phyloP scores from a whole-genome alignment of 2,797 vertebrate genomes.

The Sebastes flavidus region DNA sequence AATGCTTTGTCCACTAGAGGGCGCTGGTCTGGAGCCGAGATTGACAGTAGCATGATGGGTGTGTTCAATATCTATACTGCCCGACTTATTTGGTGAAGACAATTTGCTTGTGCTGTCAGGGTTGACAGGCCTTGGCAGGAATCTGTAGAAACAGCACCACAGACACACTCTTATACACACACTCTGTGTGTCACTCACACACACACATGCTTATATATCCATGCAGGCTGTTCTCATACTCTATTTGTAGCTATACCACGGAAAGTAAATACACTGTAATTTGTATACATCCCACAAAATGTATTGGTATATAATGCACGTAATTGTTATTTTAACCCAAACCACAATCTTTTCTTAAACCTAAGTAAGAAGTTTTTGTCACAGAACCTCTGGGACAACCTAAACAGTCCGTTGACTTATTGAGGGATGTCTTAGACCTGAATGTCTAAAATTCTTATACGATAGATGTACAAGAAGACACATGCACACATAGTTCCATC shows the following conservation, averaged over 20 bases:
- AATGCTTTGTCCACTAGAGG: not conserved
- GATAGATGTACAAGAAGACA: not conserved
- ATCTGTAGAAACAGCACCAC: not conserved
- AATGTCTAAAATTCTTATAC: not conserved
- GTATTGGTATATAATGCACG: too few species aligned
- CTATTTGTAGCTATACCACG: too few species aligned
- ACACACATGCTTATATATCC: not conserved
- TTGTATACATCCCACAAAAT: too few species aligned
- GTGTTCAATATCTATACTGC: slow-evolving; percentile 4
- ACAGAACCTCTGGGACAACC: not conserved
- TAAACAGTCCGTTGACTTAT: not conserved
- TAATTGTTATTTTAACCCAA: too few species aligned
- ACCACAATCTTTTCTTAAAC: too few species aligned
- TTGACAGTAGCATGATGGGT: slow-evolving; percentile 15
- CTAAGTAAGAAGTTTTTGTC: too few species aligned
- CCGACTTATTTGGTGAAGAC: slow-evolving; percentile 8
- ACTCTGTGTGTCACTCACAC: not conserved
- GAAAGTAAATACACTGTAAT: too few species aligned
- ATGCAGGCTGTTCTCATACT: too few species aligned
- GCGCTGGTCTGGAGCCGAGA: slow-evolving; percentile 1
- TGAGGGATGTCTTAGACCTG: not conserved
- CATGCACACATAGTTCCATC: slow-evolving; percentile 9
- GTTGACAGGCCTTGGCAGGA: slow-evolving; percentile 17
- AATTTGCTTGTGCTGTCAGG: slow-evolving; percentile 20
- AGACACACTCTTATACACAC: slow-evolving; percentile 2